Base-by-base conservation (phyloP, 92 coral and sea anemone genomes). In the Porites evermanni region DNA sequence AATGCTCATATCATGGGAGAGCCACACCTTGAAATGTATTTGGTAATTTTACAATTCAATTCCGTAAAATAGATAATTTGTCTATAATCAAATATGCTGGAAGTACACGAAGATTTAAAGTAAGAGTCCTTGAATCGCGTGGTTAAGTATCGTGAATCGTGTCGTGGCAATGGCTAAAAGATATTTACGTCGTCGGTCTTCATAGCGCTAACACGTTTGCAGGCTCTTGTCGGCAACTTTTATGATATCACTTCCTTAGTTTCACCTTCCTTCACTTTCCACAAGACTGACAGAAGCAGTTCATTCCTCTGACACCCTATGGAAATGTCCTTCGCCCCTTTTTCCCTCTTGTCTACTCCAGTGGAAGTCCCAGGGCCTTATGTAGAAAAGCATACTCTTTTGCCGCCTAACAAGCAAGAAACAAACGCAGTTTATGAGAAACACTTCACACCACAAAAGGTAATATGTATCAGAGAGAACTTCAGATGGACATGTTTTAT, bases 351-450 rank as follows among this genome's bases (percentile, higher is more conserved):
- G 24, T 74, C 64, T 67, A 94, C 69, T 84, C 84, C 69, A 90
- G 79, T 16, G 93, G 92, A 9, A 94, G 86, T 29, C 94, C 95
- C 50, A 94, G 72, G 12, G 95, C 86, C 70, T 92, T 94, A 88
- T 92, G 79, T 38, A 94, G 85, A 71, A 94, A 94, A 3, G 95
- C 98, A 54, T 87, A 92, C 54, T 92, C 93, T 59, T 81, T 89
- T 58, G 98, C 93, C 9, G 87, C 78, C 98, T 94, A 67, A 18
- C 75, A 82, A 82, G 18, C 75, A 82, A 82, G 19, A 68, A 60
- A 32, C 29, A 72, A 51, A 11, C 1, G 81, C 53, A 53, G 29
- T 69, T 14, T 16, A 17, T 26, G 18, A 24, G 16, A 24, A 53
- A 13, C 6, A 13, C 12, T 17, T 32, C 17, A 38, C 14, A 3